Percentiles rank a stretch among this genome's conserved stretches.
These are phyloP conservation scores for Polymixis lichenea DNA, from an alignment of 2,888 invertebrate genomes.

Conservation along the genomic window DNA sequence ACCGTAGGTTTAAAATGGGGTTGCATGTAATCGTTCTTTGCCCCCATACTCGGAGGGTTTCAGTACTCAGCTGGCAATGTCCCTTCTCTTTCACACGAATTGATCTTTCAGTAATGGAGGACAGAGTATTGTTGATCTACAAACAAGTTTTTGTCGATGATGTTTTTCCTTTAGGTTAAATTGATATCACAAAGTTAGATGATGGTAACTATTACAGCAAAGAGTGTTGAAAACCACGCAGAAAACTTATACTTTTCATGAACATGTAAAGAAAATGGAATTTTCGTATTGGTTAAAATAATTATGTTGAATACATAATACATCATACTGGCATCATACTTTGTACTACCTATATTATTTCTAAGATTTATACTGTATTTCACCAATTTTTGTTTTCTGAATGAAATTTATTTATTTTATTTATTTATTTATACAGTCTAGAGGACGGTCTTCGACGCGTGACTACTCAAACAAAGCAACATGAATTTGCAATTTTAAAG, in stretches of 20 bases:
- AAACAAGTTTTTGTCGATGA: constrained; percentile 38
- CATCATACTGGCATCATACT: too few relatives aligned
- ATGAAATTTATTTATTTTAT: too few relatives aligned
- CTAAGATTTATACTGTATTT: too few relatives aligned
- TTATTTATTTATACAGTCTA: background rate
- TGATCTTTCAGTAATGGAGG: constrained; percentile 50
- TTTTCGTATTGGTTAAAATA: constrained; percentile 2
- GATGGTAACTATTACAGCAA: background rate
- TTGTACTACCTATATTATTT: too few relatives aligned
- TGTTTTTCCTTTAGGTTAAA: constrained; percentile 8
- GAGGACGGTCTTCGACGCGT: constrained; percentile 6
- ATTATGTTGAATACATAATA: too few relatives aligned
- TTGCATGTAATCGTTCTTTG: constrained; percentile 85
- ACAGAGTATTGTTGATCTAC: constrained; percentile 46
- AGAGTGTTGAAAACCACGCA: background rate
- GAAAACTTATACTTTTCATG: background rate
- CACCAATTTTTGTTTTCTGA: too few relatives aligned
- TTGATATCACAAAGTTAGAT: constrained; percentile 7
- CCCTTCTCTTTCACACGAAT: constrained; percentile 69
- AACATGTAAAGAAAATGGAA: background rate
- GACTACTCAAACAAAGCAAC: constrained; percentile 7
- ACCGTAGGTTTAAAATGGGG: constrained; percentile 86
- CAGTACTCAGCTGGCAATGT: constrained; percentile 67
- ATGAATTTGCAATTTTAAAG: background rate
- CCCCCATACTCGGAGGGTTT: constrained; percentile 74